Evolutionary conservation across 2,888 invertebrate species (phyloP).

Genomic region (Deilephila porcellus): DNA sequence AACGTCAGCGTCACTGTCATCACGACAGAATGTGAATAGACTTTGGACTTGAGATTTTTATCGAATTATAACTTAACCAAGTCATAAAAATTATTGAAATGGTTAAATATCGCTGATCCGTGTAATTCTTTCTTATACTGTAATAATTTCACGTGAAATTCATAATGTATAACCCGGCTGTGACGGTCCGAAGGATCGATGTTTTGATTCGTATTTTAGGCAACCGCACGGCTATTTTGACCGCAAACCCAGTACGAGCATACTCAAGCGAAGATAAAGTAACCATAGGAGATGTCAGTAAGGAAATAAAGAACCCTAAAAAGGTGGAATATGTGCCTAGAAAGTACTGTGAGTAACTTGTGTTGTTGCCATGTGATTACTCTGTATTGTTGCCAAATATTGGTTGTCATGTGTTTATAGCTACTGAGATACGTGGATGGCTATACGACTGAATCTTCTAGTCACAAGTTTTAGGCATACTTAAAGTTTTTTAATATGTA

Average conservation of each 20-base stretch:
- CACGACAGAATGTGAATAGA: slow-evolving; percentile 52
- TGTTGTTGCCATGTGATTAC: slow-evolving; percentile 45
- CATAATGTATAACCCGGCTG: slow-evolving; percentile 72
- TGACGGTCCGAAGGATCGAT: slow-evolving; percentile 76
- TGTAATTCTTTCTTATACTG: slow-evolving; percentile 31
- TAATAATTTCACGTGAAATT: slow-evolving; percentile 40
- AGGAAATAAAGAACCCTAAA: slow-evolving; percentile 84
- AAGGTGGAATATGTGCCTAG: slow-evolving; percentile 93
- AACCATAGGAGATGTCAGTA: slow-evolving; percentile 90
- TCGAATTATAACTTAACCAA: slow-evolving; percentile 48
- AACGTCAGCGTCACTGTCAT: slow-evolving; percentile 46
- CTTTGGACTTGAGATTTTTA: slow-evolving; percentile 72
- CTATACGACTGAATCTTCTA: no score
- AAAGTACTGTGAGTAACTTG: slow-evolving; percentile 88
- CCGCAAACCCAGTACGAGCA: slow-evolving; percentile 70
- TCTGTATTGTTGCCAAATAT: slow-evolving; percentile 14
- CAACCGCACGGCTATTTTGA: slow-evolving; percentile 67
- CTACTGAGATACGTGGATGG: not conserved
- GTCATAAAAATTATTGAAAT: slow-evolving; percentile 33
- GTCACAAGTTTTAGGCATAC: no score
- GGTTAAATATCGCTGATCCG: slow-evolving; percentile 37
- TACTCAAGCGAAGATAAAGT: slow-evolving; percentile 84
- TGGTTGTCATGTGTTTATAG: not conserved
- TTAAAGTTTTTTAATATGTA: no score
- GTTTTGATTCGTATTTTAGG: slow-evolving; percentile 80